Evolutionary conservation across 2,113 vertebrate species (phyloP), one percentile per base, ranked within the genome.

Genomic region (Aegithalos caudatus): DNA sequence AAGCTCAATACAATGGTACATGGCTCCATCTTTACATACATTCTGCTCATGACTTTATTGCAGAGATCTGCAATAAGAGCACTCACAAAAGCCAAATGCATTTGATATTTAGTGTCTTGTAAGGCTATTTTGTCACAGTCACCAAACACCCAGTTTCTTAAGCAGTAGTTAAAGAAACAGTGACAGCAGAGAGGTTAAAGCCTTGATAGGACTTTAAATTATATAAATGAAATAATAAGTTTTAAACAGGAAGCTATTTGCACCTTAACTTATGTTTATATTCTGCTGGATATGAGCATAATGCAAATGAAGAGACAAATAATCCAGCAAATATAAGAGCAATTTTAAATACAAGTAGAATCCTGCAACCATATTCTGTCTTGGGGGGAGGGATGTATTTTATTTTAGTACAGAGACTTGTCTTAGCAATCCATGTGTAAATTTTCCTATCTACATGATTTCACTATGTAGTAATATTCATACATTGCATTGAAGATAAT

Each of bases 321-420:
- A 81, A 84, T 48, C 6, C 4, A 11, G 8, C 14, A 92, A 57
- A 42, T 33, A 22, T 7, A 27, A 29, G 15, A 77, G 11, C 10
- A 79, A 71, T 67, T 86, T 88, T 73, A 77, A 77, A 65, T 47
- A 6, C 6, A 54, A 53, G 10, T 57, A 51, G 20, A 42, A 37
- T 70, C 27, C 27, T 40, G 2, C 57, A 62, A 37, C 20, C 82
- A 64, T 54, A 62, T 54, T 61, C 6, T 48, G 4, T 47, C 77
- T 9, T 22, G 11, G 4, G 2, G 0, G 11, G 19, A 9, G 4
- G 2, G 0, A 7, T 10, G 14, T 38, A 14, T 14, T 57, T 65
- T 50, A 33, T n/a, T 37, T 54, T 72, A 61, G 4, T 50, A 19
- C 5, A 70, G 4, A 50, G 29, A 69, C 64, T 57, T 56, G 38